A percentile compares a stretch with the other conserved stretches of the same genome.
These are phyloP conservation scores for Riptortus pedestris DNA, from an alignment of 1,140 invertebrate species.

Conservation along the genomic window DNA sequence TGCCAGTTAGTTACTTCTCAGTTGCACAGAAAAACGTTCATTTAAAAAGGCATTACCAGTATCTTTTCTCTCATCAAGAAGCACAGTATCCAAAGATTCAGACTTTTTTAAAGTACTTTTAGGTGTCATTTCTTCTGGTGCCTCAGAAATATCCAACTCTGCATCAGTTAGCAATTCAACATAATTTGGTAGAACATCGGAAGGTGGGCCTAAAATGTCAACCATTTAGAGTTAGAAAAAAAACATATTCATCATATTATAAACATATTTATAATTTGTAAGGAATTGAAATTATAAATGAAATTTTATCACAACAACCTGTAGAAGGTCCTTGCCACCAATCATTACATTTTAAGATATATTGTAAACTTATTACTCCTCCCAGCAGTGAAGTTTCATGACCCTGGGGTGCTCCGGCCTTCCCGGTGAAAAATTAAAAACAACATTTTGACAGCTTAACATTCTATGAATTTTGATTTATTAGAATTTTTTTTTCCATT, in stretches of 20 bases:
- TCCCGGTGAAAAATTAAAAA: no score
- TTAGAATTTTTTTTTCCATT: no score
- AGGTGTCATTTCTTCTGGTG: not conserved
- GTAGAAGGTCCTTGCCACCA: no score
- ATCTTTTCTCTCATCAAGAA: conserved; percentile 30
- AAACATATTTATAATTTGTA: no score
- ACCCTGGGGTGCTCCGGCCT: no score
- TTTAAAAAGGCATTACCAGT: conserved; percentile 29
- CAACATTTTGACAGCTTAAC: no score
- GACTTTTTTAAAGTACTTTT: not conserved
- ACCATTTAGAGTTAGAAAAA: not conserved
- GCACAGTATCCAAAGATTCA: conserved; percentile 29
- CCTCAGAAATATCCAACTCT: conserved; percentile 26
- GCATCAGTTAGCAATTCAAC: conserved; percentile 30
- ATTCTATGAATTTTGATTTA: no score
- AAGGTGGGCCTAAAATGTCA: conserved; percentile 33
- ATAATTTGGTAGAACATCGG: conserved; percentile 34
- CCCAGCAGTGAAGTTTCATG: no score
- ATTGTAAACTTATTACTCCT: no score
- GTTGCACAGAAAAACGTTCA: no score
- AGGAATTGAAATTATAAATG: not conserved
- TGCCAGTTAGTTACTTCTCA: no score
- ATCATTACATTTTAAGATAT: no score
- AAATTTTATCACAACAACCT: not conserved
- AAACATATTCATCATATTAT: not conserved